Conservation (phyloP, 2,888 invertebrate genomes). For the Apamea sordens region DNA sequence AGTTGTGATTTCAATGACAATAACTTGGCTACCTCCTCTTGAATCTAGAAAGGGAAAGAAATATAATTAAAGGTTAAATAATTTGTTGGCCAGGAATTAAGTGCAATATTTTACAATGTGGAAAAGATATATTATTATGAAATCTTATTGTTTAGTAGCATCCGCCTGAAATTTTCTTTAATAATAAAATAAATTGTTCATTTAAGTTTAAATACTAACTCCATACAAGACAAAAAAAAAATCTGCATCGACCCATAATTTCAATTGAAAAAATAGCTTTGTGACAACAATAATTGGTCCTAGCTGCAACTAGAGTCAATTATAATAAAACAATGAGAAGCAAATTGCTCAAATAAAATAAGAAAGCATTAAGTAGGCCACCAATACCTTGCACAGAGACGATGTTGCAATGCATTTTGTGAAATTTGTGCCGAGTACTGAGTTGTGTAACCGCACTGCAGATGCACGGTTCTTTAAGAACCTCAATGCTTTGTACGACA, state of each 20-base stretch:
- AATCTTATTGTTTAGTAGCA: neutral
- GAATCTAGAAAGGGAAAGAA: constrained; percentile 91
- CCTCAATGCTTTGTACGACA: constrained; percentile 80
- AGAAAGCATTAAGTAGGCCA: constrained; percentile 67
- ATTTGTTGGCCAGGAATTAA: neutral
- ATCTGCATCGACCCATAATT: too few relatives aligned
- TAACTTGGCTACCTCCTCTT: constrained; percentile 95
- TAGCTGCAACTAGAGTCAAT: neutral
- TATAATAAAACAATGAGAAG: constrained; percentile 23
- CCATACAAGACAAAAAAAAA: neutral
- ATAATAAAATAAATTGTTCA: neutral
- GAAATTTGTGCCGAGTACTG: constrained; percentile 74
- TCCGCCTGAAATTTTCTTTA: neutral
- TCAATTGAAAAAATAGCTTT: neutral
- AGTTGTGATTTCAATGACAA: constrained; percentile 95
- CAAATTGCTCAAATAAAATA: constrained; percentile 38
- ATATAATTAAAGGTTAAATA: neutral
- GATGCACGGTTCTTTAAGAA: constrained; percentile 75
- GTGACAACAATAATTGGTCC: neutral
- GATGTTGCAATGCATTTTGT: constrained; percentile 85
- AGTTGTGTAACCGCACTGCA: constrained; percentile 77
- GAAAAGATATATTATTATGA: neutral
- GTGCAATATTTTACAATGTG: neutral
- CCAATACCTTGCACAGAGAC: constrained; percentile 85
- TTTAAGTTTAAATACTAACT: neutral